Percentiles rank a stretch among this genome's conserved stretches.
These are phyloP conservation scores for Promerops cafer DNA, from an alignment of 2,113 vertebrate species.

Conservation along the genomic window DNA sequence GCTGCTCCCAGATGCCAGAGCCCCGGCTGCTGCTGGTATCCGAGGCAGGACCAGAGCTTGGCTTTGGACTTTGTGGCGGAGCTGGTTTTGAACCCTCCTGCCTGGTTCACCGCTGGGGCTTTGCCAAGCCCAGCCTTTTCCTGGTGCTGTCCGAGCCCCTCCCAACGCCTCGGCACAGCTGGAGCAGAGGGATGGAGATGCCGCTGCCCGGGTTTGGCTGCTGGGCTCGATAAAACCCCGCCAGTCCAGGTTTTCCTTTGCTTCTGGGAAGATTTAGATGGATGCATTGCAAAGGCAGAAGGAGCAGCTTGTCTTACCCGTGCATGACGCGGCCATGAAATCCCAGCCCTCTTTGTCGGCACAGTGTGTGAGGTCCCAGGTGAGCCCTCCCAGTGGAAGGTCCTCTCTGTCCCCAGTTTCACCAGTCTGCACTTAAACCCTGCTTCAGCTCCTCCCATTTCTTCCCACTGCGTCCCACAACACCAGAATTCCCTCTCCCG, in stretches of 20 bases:
- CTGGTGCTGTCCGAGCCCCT: not conserved
- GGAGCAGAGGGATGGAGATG: not conserved
- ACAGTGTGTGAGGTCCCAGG: not conserved
- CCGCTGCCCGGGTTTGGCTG: not conserved
- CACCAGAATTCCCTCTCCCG: not conserved
- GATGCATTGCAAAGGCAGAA: not conserved
- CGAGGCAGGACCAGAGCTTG: accelerated
- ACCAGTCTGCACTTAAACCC: not conserved
- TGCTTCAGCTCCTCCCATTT: not conserved
- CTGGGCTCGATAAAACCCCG: not conserved
- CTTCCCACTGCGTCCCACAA: not conserved
- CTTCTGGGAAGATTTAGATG: not conserved
- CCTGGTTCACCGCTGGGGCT: not conserved
- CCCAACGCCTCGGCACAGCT: not conserved
- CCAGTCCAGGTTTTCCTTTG: not conserved
- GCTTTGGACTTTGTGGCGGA: not conserved
- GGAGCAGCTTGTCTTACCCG: not conserved
- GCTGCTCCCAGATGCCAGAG: not conserved
- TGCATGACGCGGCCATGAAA: not conserved
- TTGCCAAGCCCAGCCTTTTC: not conserved
- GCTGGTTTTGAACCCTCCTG: not conserved
- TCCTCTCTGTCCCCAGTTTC: not conserved
- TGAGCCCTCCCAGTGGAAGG: not conserved
- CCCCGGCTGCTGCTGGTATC: not conserved
- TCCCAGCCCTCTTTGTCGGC: not conserved